Base-by-base conservation (phyloP, 2,797 vertebrate genomes). In the Semotilus atromaculatus region DNA sequence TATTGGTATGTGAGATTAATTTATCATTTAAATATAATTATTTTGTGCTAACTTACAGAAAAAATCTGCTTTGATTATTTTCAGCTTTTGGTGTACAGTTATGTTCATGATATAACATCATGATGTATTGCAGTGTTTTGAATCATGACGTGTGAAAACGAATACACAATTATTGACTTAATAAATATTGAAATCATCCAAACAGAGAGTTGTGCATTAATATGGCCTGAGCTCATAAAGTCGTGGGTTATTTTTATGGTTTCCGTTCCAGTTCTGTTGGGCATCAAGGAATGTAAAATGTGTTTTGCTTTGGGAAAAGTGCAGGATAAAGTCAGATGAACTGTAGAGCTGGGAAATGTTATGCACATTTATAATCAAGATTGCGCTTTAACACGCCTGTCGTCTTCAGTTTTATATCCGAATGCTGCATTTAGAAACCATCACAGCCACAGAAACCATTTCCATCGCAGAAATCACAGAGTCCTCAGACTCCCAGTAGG, bases 401-500 rank as follows among this genome's bases (percentile, higher is more conserved):
- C 43, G 7, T 81, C 51, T 40, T 81, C 2, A 7, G 45, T 80
- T 68, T 38, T 68, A 16, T 5, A 36, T 80, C 21, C 23, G 26
- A 45, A 45, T 13, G 18, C 29, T 73, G 70, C 38, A 3, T 72
- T 81, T 72, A 81, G n/a, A 81, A 60, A 45, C 19, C 38, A 2
- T 64, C 53, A 18, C 10, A 70, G 3, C 36, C 38, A 34, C 38
- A 31, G 48, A 58, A 58, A 71, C 14, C 16, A 8, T 58, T 45
- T 68, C 58, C 48, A 36, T 36, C 81, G 53, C 43, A 62, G 5
- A 62, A 70, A 66, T 76, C 36, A 31, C 51, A 31, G 38, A 4
- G 38, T 72, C 51, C 48, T 55, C 81, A 83, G 58, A 83, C 76
- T 74, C 68, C 31, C 43, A 75, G 31, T 40, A 29, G 73, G 43